Evolutionary conservation across 2,113 vertebrate species (phyloP), one percentile per base, ranked within the genome.

Genomic region (Cacatua alba): DNA sequence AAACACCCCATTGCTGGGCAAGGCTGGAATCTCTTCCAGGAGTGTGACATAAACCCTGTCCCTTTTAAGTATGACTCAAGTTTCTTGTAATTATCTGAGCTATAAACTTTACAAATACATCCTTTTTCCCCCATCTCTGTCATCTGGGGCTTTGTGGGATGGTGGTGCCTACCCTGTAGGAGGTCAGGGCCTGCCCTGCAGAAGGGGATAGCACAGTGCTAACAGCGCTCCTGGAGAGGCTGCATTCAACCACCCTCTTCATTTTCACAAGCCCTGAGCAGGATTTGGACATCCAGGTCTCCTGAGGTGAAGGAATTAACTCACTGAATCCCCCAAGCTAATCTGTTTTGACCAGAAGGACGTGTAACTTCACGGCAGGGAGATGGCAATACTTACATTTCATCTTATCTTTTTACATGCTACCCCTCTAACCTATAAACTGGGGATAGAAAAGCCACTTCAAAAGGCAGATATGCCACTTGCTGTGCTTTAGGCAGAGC

Each of bases 221-320:
- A 49, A 7, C 10, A 72, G 74, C n/a, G 24, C 53, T 92, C 28
- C 29, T 39, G 46, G 24, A 86, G 28, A 52, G 57, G 52, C 51
- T 55, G 13, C 64, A n/a, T 49, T 43, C 86, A 87, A 74, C 24
- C 77, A 83, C 49, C 62, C 21, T 21, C 86, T 71, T 60, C 76
- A 26, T 88, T 82, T 86, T 48, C 55, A 28, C 5, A 5, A 85
- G 90, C 69, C 29, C 62, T 44, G 52, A 91, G 86, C 28, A 77
- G 92, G 69, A 94, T 95, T 85, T 87, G 63, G 49, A 80, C 0
- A 0, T 24, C 19, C 90, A 82, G 87, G 82, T 96, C 95, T 89
- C 71, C 43, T 2, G 9, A 93, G 93, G 95, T 94, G 55, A 96
- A 95, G 82, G 90, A 87, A 93, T 84, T 91, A 97, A 91, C 81